A percentile compares a stretch with the other conserved stretches of the same genome.
Evolutionary conservation across 2,797 vertebrate species (phyloP).

Genomic region (Psittacula echo): DNA sequence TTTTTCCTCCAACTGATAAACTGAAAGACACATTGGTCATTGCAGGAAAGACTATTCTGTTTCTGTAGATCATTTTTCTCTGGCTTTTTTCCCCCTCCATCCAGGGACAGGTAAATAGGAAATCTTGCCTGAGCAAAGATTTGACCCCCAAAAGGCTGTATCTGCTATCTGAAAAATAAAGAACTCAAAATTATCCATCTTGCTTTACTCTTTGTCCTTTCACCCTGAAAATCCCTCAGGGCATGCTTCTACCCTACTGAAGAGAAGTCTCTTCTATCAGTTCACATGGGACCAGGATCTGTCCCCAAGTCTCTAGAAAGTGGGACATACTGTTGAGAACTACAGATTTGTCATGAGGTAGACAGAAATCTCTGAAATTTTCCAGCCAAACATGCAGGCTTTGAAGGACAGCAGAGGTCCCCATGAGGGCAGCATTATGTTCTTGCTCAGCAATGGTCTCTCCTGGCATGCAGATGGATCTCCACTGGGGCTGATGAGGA

Average conservation of each 20-base stretch:
- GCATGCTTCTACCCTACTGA: background rate
- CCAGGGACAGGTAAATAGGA: background rate
- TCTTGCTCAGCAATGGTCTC: background rate
- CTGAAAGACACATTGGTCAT: background rate
- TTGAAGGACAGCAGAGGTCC: background rate
- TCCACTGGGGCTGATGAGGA: background rate
- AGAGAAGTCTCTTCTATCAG: background rate
- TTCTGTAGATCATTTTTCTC: background rate
- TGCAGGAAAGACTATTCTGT: background rate
- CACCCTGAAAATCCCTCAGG: background rate
- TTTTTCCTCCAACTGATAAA: background rate
- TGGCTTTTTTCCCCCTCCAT: background rate
- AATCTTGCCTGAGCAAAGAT: background rate
- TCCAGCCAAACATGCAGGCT: background rate
- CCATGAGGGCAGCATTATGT: rapidly evolving
- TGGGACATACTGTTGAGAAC: background rate
- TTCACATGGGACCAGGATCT: background rate
- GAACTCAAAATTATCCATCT: background rate
- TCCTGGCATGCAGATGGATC: background rate
- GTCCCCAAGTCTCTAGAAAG: background rate
- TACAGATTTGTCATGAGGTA: background rate
- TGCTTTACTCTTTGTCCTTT: background rate
- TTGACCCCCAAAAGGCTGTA: background rate
- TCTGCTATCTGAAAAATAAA: background rate
- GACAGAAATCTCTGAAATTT: background rate